phyloP scores from a whole-genome alignment of 2,113 vertebrate species.

The Heloderma charlesbogerti region DNA sequence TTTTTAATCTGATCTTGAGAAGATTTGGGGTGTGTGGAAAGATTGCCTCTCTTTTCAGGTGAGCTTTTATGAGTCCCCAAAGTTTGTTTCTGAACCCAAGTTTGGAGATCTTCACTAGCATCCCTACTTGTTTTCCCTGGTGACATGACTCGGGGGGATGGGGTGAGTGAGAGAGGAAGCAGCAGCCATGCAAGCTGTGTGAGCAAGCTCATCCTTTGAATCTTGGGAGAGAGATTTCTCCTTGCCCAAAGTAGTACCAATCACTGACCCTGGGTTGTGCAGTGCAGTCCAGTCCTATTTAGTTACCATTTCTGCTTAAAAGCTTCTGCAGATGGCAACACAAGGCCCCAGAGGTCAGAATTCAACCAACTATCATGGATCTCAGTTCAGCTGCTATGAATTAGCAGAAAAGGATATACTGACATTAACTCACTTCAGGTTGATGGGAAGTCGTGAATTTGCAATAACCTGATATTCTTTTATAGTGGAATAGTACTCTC shows the following conservation, averaged over 20 bases:
- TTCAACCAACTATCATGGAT: not conserved
- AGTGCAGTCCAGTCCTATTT: not conserved
- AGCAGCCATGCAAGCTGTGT: not conserved
- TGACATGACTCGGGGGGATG: not conserved
- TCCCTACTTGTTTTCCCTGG: not conserved
- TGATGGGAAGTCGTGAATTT: not conserved
- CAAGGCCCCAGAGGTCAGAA: not conserved
- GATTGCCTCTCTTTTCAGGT: not conserved
- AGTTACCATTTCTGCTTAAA: not conserved
- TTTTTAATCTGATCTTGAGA: too few species aligned
- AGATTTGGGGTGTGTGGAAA: too few species aligned
- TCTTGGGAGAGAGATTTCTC: not conserved
- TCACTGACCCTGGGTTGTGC: not conserved
- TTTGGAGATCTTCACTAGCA: not conserved
- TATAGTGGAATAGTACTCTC: not conserved
- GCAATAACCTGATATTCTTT: not conserved
- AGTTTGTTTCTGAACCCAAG: not conserved
- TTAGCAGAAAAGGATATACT: not conserved
- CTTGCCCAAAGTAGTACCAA: too few species aligned
- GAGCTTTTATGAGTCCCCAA: not conserved
- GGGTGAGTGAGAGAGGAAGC: not conserved
- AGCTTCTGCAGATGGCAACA: not conserved
- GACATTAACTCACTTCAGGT: not conserved
- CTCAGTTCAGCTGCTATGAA: not conserved
- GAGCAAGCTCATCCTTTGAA: too few species aligned